Base-by-base conservation (phyloP, 2,113 vertebrate genomes). In the Turnix velox region DNA sequence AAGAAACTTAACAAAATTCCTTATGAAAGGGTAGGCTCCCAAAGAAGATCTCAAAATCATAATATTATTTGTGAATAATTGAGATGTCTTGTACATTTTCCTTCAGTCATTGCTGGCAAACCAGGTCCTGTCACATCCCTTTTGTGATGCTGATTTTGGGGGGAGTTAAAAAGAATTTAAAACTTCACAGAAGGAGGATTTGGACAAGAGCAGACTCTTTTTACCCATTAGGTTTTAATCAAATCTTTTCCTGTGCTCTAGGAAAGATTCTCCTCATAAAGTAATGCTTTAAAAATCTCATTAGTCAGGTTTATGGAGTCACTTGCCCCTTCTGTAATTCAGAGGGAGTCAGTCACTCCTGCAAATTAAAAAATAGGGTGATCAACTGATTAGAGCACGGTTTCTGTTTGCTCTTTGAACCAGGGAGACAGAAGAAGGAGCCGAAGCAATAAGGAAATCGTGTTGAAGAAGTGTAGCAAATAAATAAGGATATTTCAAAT, bases 331-430 rank as follows among this genome's bases (percentile, higher is more conserved):
- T 91, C 58, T 85, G 45, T 89, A 92, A 83, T 91, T 87, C 92
- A 91, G 45, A 82, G 65, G 57, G 67, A 89, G 91, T 95, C 79
- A 92, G 92, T 84, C 5, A 28, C 37, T 65, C 54, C 54, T 67
- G 57, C 39, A 94, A 92, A 93, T 94, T 81, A 89, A 91, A 91
- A 95, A 92, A 94, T 63, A 75, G 52, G 55, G 87, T 0, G 3
- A 93, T 79, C 67, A 88, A 51, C 86, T 0, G 0, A 88, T 88
- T 87, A 89, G 37, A 90, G 12, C 30, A 86, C 18, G 33, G 51
- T 14, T 93, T 91, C 72, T 63, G 42, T 87, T 72, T 83, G 45
- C 67, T 69, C 3, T 76, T 79, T 59, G 31, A 87, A 58, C 87
- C 66, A 61, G 46, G 35, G 40, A 90, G 58, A 87, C 58, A 89